Base-by-base conservation (phyloP, 2,888 invertebrate species). In the Sarcophaga caerulescens region DNA sequence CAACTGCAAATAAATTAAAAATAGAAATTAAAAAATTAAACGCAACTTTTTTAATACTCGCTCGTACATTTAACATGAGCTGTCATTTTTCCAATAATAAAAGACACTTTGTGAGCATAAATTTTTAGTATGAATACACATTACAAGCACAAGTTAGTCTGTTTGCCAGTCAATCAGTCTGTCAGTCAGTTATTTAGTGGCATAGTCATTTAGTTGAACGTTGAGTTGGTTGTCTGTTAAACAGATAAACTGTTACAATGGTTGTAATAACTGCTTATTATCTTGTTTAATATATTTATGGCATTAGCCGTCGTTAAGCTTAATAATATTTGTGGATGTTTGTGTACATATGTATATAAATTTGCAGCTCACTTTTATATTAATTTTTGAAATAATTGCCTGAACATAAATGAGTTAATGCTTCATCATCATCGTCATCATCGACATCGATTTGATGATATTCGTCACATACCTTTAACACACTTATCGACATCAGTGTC, bases 261-360 rank as follows among this genome's bases (percentile, higher is more conserved):
- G 57, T 25, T 66, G 78, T 84, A 81, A 78, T 78, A 81, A 84
- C 81, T 75, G 84, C 84, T 86, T 84, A 84, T 86, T 84, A 86
- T 83, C 86, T 86, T 86, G 86, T 86, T 83, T 84, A 84, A 84
- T 77, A 81, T 84, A 86, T 81, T 84, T 81, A 81, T 78, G 68
- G 57, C 75, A 75, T 81, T 78, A 78, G 75, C 66, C 45, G 57
- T 66, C 73, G 57, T 84, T 59, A 69, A 70, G 79, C 70, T 80
- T 47, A 65, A 70, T 79, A 75, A 75, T 65, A 79, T 65, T 74
- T 71, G 75, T 70, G 63, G 65, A 75, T 84, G 59, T 59, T 75
- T 76, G 44, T 66, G 68, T 68, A 10, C 70, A 70, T 71, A 82
- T 66, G 68, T 68, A 10, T 75, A 70, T 71, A 82, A 21, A 14